Percentiles rank a stretch among this genome's conserved stretches.
These are phyloP conservation scores for Lasioglossum oenotherae DNA, from an alignment of 2,888 invertebrate species.

Conservation along the genomic window DNA sequence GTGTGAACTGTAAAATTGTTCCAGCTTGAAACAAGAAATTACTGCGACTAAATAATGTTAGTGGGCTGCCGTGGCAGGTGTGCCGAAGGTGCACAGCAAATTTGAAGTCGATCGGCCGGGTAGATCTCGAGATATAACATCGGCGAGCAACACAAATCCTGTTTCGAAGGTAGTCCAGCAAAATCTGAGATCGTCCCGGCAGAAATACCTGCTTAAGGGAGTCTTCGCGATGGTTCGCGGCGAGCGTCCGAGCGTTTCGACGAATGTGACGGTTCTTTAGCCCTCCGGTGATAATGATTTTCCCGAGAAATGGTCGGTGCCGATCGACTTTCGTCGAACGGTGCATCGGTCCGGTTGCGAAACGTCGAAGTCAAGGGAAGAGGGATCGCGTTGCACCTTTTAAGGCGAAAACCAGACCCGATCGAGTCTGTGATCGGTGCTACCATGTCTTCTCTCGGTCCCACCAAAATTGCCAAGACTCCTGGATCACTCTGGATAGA, in stretches of 20 bases:
- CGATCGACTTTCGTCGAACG: conserved; percentile 52
- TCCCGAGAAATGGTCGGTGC: conserved; percentile 48
- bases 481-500: background rate
- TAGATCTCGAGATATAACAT: background rate
- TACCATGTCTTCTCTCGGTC: conserved; percentile 19
- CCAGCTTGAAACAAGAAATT: background rate
- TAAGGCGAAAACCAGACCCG: conserved; percentile 64
- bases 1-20: background rate
- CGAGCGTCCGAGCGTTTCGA: background rate
- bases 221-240: background rate
- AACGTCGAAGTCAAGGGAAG: conserved; percentile 62
- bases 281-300: conserved; percentile 43
- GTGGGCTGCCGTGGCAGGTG: background rate
- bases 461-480: background rate
- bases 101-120: background rate
- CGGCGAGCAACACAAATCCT: background rate
- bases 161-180: background rate
- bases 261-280: background rate
- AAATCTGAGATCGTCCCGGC: background rate
- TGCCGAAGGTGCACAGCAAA: background rate
- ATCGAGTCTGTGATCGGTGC: conserved; percentile 20
- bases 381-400: conserved; percentile 63
- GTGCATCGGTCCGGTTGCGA: conserved; percentile 54
- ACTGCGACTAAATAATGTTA: background rate
- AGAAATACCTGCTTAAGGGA: background rate